These are phyloP conservation scores for Laterallus jamaicensis DNA, from an alignment of 2,113 vertebrate genomes.

Conservation along the genomic window DNA sequence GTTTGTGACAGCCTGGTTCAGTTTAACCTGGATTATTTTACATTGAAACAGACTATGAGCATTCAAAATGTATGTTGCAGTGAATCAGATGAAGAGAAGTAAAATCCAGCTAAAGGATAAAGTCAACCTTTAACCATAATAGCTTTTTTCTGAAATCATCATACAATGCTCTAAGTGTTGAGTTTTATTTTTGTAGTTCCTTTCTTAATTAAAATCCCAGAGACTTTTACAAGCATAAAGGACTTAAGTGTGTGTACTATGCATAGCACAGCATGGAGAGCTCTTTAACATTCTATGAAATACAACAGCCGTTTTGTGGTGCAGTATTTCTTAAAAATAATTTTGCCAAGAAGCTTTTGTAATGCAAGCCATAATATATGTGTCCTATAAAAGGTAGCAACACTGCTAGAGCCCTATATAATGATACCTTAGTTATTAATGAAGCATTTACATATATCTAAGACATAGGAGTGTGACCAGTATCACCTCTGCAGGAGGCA, in stretches of 20 bases:
- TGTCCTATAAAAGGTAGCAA: neutral
- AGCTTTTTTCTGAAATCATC: neutral
- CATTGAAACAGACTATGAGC: neutral
- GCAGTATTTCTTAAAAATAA: neutral
- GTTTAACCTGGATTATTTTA: neutral
- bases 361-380: neutral
- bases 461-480: neutral
- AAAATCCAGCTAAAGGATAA: neutral
- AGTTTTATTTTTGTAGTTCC: neutral
- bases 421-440: neutral
- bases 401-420: neutral
- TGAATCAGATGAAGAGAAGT: neutral
- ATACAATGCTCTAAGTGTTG: neutral
- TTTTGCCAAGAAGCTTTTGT: neutral
- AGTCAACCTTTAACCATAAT: neutral
- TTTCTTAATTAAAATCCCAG: neutral
- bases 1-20: neutral
- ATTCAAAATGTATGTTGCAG: neutral
- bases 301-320: neutral
- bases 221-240: neutral
- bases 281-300: neutral
- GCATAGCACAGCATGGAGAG: neutral
- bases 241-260: neutral
- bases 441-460: neutral
- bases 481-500: neutral